A percentile compares a stretch with the other conserved stretches of the same genome.
These are phyloP conservation scores for Archivesica marissinica DNA, from an alignment of 1,140 invertebrate genomes.

Conservation along the genomic window DNA sequence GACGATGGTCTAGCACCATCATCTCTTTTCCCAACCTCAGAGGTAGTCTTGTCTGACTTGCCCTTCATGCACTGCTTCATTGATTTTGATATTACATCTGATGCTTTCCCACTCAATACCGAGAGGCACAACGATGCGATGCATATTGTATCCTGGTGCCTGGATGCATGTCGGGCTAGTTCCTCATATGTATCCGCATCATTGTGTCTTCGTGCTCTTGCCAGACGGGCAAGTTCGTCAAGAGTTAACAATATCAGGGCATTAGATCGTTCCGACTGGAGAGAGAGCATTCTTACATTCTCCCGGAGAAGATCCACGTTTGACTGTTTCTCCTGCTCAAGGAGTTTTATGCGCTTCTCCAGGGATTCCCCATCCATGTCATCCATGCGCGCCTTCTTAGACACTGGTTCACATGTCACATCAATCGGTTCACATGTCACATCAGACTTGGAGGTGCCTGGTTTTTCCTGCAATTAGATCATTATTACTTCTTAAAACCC, in stretches of 20 bases:
- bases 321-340: neutral
- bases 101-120: neutral
- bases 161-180: neutral
- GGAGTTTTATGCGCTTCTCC: neutral
- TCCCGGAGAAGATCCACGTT: neutral
- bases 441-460: too few relatives aligned
- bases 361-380: too few relatives aligned
- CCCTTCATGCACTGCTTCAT: neutral
- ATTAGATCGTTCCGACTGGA: neutral
- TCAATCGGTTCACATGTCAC: too few relatives aligned
- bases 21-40: neutral
- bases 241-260: slow-evolving; percentile 6
- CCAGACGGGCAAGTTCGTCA: neutral
- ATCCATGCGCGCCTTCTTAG: too few relatives aligned
- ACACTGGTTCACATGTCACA: too few relatives aligned
- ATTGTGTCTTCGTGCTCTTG: neutral
- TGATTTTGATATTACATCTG: neutral
- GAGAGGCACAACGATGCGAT: slow-evolving; percentile 6
- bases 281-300: neutral
- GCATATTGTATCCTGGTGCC: neutral
- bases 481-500: too few relatives aligned
- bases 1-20: neutral
- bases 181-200: neutral
- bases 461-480: too few relatives aligned
- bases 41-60: neutral